A percentile compares a stretch with the other conserved stretches of the same genome.
phyloP scores from a whole-genome alignment of 1,140 invertebrate species.

The Choristoneura fumiferana region DNA sequence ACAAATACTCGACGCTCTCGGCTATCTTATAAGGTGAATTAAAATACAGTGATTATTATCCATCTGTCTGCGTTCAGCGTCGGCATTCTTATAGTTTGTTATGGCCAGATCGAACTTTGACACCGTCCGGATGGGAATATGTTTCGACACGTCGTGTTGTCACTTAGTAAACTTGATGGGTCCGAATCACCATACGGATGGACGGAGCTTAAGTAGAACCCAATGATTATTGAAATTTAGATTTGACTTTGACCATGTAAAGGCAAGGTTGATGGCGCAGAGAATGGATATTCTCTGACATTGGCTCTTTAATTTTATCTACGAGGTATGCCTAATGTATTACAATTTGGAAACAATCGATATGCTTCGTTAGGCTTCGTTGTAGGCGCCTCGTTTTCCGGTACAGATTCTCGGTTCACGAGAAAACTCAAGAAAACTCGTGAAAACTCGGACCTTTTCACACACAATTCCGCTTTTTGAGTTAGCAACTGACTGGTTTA shows the following conservation, averaged over 20 bases:
- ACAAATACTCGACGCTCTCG: conserved; percentile 43
- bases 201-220: background rate
- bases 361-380: too few species aligned
- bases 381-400: too few species aligned
- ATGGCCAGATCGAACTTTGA: conserved; percentile 46
- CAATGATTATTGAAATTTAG: conserved; percentile 15
- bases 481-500: too few species aligned
- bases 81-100: conserved; percentile 36
- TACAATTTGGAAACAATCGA: too few species aligned
- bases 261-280: too few species aligned
- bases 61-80: conserved; percentile 38
- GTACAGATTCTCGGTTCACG: too few species aligned
- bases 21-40: conserved; percentile 41
- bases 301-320: too few species aligned
- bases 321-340: too few species aligned
- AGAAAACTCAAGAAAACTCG: too few species aligned
- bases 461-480: too few species aligned
- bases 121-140: conserved; percentile 26
- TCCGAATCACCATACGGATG: conserved; percentile 1
- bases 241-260: background rate
- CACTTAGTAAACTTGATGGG: conserved; percentile 16
- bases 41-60: conserved; percentile 54
- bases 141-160: background rate
- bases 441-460: too few species aligned
- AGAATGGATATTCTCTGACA: too few species aligned